Conservation (phyloP, 2,888 invertebrate genomes). For the Malacosoma neustria region DNA sequence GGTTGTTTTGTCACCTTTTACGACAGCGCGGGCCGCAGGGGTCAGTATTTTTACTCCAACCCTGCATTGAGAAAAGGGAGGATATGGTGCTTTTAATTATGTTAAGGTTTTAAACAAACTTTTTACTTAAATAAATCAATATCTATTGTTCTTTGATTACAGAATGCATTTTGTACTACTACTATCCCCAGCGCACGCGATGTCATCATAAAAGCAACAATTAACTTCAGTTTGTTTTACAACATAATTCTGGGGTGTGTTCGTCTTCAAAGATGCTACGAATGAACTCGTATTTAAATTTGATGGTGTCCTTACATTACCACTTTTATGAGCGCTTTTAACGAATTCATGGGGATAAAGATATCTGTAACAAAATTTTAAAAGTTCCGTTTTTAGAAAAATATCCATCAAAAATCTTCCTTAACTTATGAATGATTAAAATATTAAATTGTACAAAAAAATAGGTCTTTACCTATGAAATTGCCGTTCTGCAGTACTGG, state of each 20-base stretch:
- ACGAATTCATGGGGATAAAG: constrained; percentile 20
- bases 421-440: no score
- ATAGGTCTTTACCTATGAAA: no score
- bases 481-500: no score
- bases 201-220: constrained; percentile 62
- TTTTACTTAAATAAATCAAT: no score
- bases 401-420: constrained; percentile 4
- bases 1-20: no score
- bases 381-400: constrained; percentile 5
- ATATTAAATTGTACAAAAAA: no score
- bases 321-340: constrained; percentile 22
- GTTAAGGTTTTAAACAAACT: no score
- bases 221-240: constrained; percentile 62
- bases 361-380: constrained; percentile 15
- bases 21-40: no score
- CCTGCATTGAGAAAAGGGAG: no score
- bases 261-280: constrained; percentile 58
- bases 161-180: constrained; percentile 16
- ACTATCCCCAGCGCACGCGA: constrained; percentile 57
- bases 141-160: no score
- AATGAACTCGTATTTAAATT: constrained; percentile 35
- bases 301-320: constrained; percentile 32
- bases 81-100: no score
- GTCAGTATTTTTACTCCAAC: no score
- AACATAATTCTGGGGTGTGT: constrained; percentile 39